Base-by-base conservation (phyloP, 2,888 invertebrate genomes). In the Drosophila kanekoi region DNA sequence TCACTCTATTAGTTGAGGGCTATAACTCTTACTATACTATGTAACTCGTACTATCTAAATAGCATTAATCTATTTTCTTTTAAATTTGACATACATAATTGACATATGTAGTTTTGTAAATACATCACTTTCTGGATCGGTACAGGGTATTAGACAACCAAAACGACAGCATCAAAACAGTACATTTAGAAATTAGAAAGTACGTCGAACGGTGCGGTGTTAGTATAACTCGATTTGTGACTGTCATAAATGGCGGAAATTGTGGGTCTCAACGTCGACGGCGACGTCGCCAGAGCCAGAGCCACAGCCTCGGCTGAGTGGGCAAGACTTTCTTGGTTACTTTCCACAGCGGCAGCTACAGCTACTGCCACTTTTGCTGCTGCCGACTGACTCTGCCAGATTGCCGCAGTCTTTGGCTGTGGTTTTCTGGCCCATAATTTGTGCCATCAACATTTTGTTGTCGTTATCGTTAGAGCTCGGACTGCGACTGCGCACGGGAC, bases 171-270 rank as follows among this genome's bases (percentile, higher is more conserved):
- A 38, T 68, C 52, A 64, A 70, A 51, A 65, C 71, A 82, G 72
- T 87, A 70, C 87, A 80, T 69, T 87, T 89, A 86, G 87, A 89
- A 86, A 87, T 87, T 87, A 87, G 86, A 87, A 87, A 87, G 86
- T 86, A 89, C 89, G 52, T 52, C 40, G 40, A 52, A 40, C 40
- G 65, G 61, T 70, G 80, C 73, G 86, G 75, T 87, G 89, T 84
- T 87, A 81, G 83, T 87, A 89, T 89, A 85, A 89, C 89, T 85
- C 89, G 85, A 85, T 85, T 85, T 85, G 85, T 86, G 89, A 80
- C 88, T 86, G 89, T 88, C 89, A 89, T 89, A 86, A 88, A 86
- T 86, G 89, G 89, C 89, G 89, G 89, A 89, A 88, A 87, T 89
- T 87, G 89, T 86, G 89, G 86, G 89, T 81, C 89, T 81, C 77